Evolutionary conservation across 2,797 vertebrate species (phyloP).

Genomic region (Squalus acanthias): DNA sequence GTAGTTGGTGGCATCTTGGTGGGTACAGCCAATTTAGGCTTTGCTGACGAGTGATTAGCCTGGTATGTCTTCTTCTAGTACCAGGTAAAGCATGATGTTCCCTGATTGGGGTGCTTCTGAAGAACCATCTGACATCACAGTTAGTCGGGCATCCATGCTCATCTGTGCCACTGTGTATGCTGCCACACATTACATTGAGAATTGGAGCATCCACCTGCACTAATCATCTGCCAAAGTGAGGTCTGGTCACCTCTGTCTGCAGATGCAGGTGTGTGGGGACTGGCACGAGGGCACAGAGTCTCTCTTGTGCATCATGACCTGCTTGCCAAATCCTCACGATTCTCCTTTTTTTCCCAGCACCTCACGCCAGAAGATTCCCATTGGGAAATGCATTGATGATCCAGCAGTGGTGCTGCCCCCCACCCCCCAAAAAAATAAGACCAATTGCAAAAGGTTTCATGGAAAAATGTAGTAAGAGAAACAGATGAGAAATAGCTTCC

Average conservation of each 20-base stretch:
- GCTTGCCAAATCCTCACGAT: neutral
- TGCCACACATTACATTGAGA: neutral
- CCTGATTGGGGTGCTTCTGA: neutral
- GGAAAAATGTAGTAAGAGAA: neutral
- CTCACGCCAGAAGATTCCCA: neutral
- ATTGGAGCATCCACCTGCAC: neutral
- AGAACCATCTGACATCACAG: neutral
- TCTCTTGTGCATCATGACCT: neutral
- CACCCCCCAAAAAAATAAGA: neutral
- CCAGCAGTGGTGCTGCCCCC: neutral
- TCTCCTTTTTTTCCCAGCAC: neutral
- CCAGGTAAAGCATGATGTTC: neutral
- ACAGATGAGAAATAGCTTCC: neutral
- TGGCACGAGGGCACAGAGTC: neutral
- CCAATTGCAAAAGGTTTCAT: neutral
- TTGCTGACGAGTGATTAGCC: neutral
- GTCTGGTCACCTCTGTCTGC: neutral
- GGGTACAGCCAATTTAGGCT: neutral
- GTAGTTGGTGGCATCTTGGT: neutral
- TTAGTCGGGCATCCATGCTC: neutral
- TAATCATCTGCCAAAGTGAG: neutral
- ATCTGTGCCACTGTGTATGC: neutral
- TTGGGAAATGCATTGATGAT: neutral
- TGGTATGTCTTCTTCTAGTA: neutral
- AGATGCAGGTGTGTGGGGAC: neutral